Evolutionary conservation across 1,140 invertebrate species (phyloP).

Genomic region (Aphelinus atriplicis): DNA sequence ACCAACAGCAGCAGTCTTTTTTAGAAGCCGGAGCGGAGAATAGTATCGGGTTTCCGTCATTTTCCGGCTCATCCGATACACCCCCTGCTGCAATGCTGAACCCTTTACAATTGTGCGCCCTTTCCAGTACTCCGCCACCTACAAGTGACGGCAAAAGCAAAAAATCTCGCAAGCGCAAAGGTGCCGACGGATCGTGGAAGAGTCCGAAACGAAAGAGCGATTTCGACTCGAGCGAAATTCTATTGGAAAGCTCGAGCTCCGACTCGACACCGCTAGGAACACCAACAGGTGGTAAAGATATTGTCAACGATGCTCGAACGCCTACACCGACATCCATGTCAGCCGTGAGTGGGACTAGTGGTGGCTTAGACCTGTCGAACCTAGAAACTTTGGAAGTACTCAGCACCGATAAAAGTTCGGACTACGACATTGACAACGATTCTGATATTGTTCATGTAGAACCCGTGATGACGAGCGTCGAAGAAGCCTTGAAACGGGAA

Average conservation of each 20-base stretch:
- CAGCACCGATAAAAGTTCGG: constrained; percentile 65
- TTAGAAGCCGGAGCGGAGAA: constrained; percentile 68
- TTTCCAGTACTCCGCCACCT: constrained; percentile 39
- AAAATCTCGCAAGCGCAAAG: constrained; percentile 63
- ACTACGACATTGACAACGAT: constrained; percentile 71
- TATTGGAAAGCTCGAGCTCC: constrained; percentile 74
- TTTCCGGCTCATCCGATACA: constrained; percentile 67
- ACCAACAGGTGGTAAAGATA: constrained; percentile 67
- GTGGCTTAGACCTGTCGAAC: constrained; percentile 73
- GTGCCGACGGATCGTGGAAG: constrained; percentile 66
- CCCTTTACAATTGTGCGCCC: constrained; percentile 57
- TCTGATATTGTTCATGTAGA: constrained; percentile 66
- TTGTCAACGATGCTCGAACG: constrained; percentile 66
- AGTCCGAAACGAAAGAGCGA: constrained; percentile 67
- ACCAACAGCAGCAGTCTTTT: constrained; percentile 64
- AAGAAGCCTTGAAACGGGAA: constrained; percentile 69
- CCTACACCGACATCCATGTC: constrained; percentile 68
- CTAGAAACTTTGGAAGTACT: constrained; percentile 70
- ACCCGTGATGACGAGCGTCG: constrained; percentile 66
- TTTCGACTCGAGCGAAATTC: constrained; percentile 61
- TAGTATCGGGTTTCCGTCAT: constrained; percentile 68
- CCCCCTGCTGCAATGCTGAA: constrained; percentile 57
- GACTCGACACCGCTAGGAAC: constrained; percentile 71
- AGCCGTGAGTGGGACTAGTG: constrained; percentile 68
- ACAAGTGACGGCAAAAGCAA: constrained; percentile 46